Evolutionary conservation across 2,888 invertebrate genomes (phyloP), one percentile per base, ranked within the genome.

Genomic region (Andrena praecox): DNA sequence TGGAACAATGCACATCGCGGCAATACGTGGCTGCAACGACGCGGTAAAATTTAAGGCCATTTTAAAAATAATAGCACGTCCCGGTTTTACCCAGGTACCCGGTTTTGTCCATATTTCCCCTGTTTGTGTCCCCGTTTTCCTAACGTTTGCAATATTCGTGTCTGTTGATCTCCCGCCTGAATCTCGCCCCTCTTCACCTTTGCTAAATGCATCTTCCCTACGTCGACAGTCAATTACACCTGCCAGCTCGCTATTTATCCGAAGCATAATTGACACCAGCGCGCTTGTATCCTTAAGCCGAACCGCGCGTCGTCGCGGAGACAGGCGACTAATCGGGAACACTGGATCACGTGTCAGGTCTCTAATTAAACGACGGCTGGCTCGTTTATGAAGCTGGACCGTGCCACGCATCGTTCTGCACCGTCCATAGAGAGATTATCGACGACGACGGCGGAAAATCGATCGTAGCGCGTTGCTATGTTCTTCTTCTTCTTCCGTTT

Each of bases 281-380:
- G 10, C 5, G 10, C 2, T 7, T 16, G 24, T n/a, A 63, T 56
- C 59, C 67, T 67, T 20, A 59, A 69, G 42, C 20, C 27, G 20
- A 67, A 33, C 42, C n/a, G 16, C 48, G n/a, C 69, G 42, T 69
- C 69, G 35, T 35, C 31, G 4, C 20, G n/a, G 24, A 20, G 66
- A 33, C 27, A 8, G 16, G 31, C 35, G 42, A 79, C 79, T 81
- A 83, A 85, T 87, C 81, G 78, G 56, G 79, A 69, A 54, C 73
- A 77, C 63, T 63, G 70, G 81, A 73, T 82, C 75, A 31, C 74
- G 74, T 74, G 86, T 78, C 78, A 56, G 42, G 31, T 31, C 76
- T 77, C 81, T 85, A 87, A 87, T 87, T 87, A 87, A 87, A 85
- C 87, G 87, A 79, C 69, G 80, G 74, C 63, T 68, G 68, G 54